Conservation (phyloP, 1,140 invertebrate genomes). For the Trissolcus basalis region DNA sequence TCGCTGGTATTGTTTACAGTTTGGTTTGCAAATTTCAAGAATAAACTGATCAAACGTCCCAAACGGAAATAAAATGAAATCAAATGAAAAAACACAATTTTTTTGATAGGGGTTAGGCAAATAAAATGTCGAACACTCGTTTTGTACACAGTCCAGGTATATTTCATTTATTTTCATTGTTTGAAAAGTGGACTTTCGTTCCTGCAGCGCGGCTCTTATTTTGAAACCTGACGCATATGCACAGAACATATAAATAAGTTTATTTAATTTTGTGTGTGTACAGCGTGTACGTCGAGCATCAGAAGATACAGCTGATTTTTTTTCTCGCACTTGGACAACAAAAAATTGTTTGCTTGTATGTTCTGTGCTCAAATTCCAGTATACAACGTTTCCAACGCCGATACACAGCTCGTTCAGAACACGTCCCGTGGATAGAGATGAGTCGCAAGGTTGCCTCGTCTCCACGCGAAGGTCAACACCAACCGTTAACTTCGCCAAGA, state of each 20-base stretch:
- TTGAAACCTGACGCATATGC: slow-evolving; percentile 52
- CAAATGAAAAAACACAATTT: too few relatives aligned
- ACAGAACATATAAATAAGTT: slow-evolving; percentile 36
- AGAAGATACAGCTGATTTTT: slow-evolving; percentile 52
- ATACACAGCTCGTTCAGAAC: slow-evolving; percentile 24
- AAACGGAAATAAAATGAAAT: too few relatives aligned
- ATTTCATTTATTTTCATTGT: slow-evolving; percentile 59
- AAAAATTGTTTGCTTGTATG: slow-evolving; percentile 25
- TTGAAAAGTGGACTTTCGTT: slow-evolving; percentile 59
- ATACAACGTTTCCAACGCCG: slow-evolving; percentile 15
- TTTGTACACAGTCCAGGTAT: slow-evolving; percentile 50
- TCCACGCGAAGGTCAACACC: background rate
- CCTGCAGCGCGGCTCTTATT: slow-evolving; percentile 51
- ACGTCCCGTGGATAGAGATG: slow-evolving; percentile 6
- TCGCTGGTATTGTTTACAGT: too few relatives aligned
- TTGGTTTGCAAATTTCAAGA: too few relatives aligned
- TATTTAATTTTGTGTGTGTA: slow-evolving; percentile 16
- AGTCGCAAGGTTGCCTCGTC: slow-evolving; percentile 1
- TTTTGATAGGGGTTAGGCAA: too few relatives aligned
- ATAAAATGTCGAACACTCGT: too few relatives aligned
- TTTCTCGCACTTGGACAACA: slow-evolving; percentile 6
- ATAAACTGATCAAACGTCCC: too few relatives aligned
- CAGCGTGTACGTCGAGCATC: slow-evolving; percentile 56
- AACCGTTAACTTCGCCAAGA: slow-evolving; percentile 29
- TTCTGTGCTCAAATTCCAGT: slow-evolving; percentile 1